A percentile compares a stretch with the other conserved stretches of the same genome.
Conservation (phyloP, 2,888 invertebrate species). For the Nesidiocoris tenuis region DNA sequence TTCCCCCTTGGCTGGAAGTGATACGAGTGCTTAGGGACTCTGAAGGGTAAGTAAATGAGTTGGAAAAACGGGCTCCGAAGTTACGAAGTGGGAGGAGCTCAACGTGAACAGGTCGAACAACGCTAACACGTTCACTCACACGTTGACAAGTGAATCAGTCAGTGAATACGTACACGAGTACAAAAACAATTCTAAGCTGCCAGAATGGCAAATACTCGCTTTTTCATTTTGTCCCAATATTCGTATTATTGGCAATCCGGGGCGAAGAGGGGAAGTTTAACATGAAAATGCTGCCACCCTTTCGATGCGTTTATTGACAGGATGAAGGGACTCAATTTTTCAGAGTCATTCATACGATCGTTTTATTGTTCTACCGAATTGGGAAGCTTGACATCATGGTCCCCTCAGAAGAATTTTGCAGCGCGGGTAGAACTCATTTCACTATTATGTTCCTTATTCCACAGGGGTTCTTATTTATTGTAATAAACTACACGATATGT, state of each 20-base stretch:
- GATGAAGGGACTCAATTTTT: background rate
- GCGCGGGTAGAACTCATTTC: too few relatives aligned
- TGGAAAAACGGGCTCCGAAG: background rate
- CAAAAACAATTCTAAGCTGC: background rate
- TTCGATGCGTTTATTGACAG: background rate
- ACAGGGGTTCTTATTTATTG: too few relatives aligned
- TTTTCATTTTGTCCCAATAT: background rate
- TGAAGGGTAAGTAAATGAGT: background rate
- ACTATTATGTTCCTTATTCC: too few relatives aligned
- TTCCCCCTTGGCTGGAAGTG: background rate
- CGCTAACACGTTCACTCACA: background rate
- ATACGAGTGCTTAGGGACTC: background rate
- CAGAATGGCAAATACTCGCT: background rate
- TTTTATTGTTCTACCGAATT: too few relatives aligned
- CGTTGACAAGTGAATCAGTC: background rate
- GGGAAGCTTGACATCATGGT: too few relatives aligned
- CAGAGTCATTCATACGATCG: background rate
- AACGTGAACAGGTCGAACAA: background rate
- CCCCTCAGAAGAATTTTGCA: too few relatives aligned
- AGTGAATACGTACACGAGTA: background rate
- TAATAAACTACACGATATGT: too few relatives aligned
- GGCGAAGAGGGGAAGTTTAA: background rate
- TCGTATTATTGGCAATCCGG: background rate
- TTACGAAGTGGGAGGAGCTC: background rate
- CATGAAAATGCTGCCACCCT: background rate